phyloP scores from a whole-genome alignment of 2,113 vertebrate species.

The Saguinus imperator region DNA sequence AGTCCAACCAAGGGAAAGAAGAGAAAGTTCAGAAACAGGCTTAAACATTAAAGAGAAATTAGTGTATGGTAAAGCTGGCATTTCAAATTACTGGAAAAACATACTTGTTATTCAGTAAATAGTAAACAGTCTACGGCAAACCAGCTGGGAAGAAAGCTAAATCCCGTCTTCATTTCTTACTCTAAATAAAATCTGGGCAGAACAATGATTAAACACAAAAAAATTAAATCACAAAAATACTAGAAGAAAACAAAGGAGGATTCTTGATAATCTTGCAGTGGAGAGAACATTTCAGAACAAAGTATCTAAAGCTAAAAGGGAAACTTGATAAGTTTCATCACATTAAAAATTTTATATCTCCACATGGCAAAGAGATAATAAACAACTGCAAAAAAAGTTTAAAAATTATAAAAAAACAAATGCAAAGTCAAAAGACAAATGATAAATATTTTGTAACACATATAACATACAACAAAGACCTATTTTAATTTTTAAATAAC shows the following conservation, averaged over 20 bases:
- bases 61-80: not conserved
- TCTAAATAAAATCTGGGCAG: not conserved
- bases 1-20: not conserved
- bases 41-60: not conserved
- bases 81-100: not conserved
- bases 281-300: not conserved
- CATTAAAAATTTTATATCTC: slow-evolving; percentile 14
- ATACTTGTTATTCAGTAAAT: not conserved
- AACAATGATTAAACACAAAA: not conserved
- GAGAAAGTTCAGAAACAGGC: not conserved
- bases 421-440: slow-evolving; percentile 1
- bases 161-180: not conserved
- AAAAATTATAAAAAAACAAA: not conserved
- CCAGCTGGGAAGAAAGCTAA: not conserved
- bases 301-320: not conserved
- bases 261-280: not conserved
- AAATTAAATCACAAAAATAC: slow-evolving; percentile 14
- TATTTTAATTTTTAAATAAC: slow-evolving; percentile 42
- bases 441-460: slow-evolving; percentile 11
- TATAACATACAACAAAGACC: not conserved
- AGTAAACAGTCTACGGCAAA: not conserved
- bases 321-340: slow-evolving; percentile 18
- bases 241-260: not conserved
- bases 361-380: not conserved
- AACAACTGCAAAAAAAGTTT: not conserved